Base-by-base conservation (phyloP, 2,797 vertebrate species). In the Gephyroberyx darwinii region DNA sequence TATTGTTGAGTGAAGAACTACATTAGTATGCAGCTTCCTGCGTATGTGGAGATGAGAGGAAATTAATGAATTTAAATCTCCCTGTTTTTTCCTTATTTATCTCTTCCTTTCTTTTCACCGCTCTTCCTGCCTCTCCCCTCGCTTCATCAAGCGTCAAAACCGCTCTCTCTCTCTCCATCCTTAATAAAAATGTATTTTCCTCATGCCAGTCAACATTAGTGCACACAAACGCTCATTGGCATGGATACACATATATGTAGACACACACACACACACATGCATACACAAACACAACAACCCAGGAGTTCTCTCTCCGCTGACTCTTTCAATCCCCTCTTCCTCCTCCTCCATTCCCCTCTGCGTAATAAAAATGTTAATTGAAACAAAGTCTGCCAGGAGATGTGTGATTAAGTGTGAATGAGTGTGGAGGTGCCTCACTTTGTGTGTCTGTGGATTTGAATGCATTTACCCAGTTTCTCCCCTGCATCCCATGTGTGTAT, bases 361-460 rank as follows among this genome's bases (percentile, higher is more conserved):
- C 66, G 76, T 86, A 90, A 92, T 91, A 89, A 89, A 92, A 90
- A 91, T 90, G 86, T 92, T 92, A 92, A 92, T 92, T 92, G 88
- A 93, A 92, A 89, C 84, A 81, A 85, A 86, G 86, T 88, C 87
- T 89, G 77, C 82, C 78, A 82, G 73, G 80, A 83, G 74, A 91
- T 81, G 75, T 87, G 81, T 75, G 75, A 88, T 81, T 83, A 75
- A 3, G 64, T 67, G 52, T 60, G 68, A 55, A 8, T 47, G 52
- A 17, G 65, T 61, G 66, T 56, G 58, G 41, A 12, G 77, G 61
- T 33, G 37, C 47, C 26, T 26, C 26, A 4, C 26, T 69, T 37
- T 55, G 57, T 53, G 62, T 60, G 70, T 60, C 35, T 19, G 65
- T 59, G 55, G 43, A 76, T 84, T 86, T 80, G 72, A 76, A 64